Evolutionary conservation across 1,140 invertebrate species (phyloP), one percentile per base, ranked within the genome.

Genomic region (Hirudo medicinalis): DNA sequence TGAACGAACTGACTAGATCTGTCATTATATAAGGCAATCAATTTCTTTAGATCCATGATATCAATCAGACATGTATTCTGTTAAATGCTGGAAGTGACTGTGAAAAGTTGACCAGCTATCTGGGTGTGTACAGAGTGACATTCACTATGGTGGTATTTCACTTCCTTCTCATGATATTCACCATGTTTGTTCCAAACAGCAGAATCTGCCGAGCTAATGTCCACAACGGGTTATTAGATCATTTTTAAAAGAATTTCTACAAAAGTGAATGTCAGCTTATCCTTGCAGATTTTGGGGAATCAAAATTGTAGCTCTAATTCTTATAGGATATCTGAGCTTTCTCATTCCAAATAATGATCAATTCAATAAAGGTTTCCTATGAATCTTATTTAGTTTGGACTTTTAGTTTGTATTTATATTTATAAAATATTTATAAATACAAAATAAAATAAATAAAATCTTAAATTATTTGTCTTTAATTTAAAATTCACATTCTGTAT

Each of bases 221-320:
- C 40, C 82, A 83, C 63, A 83, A 83, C 78, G 82, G 82, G 79
- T 81, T 78, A 76, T 63, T 32, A 63, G 57, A 25, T 63, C 20
- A 63, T 20, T 11, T 4, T 60, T 57, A 43, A 22, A 43, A n/a
- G 19, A 9, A 72, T 25, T 73, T 15, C n/a, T 67, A 4, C 17
- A 67, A 11, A 43, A 40, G n/a, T 32, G 9, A 13, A 63, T 63
- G 57, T 63, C 29, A 63, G 19, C 32, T 36, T 36, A 6, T 19
- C 17, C 57, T 25, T 22, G 57, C 57, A 81, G 91, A 76, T 98
- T 98, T 83, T 99, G 96, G 96, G 93, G 89, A 0, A 86, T 98
- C 73, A 99, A 99, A 80, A 96, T 94, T 79, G 76, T 98, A 27
- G 75, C 97, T 32, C 86, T 98, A n/a, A 90, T 95, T 84, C 93